Percentiles rank a stretch among this genome's conserved stretches.
Conservation (phyloP, 2,113 vertebrate species). For the Phyllopteryx taeniolatus region DNA sequence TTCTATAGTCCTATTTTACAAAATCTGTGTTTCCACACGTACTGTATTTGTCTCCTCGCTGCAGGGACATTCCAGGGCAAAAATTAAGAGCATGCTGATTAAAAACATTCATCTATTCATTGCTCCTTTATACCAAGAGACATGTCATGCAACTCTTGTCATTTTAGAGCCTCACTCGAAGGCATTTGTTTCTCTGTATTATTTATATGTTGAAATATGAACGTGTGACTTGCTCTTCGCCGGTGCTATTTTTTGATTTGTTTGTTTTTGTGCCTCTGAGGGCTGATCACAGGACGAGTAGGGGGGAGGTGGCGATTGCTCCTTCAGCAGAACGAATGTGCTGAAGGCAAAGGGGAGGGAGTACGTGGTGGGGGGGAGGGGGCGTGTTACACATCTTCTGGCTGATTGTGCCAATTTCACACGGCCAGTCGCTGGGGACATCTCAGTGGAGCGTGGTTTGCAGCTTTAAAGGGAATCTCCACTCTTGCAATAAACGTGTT, state of each 20-base stretch:
- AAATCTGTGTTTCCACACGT: slow-evolving; percentile 1
- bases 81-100: slow-evolving; percentile 36
- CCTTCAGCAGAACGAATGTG: slow-evolving; percentile 36
- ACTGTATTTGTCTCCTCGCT: slow-evolving; percentile 23
- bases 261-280: slow-evolving; percentile 42
- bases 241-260: slow-evolving; percentile 61
- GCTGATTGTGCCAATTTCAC: slow-evolving; percentile 44
- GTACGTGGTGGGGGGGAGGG: slow-evolving; percentile 5
- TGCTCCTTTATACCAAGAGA: slow-evolving; percentile 30
- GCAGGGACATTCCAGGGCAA: slow-evolving; percentile 32
- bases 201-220: slow-evolving; percentile 33
- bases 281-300: slow-evolving; percentile 40
- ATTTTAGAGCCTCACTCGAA: slow-evolving; percentile 17
- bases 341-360: slow-evolving; percentile 17
- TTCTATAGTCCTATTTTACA: background rate
- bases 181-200: slow-evolving; percentile 22
- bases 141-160: slow-evolving; percentile 28
- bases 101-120: slow-evolving; percentile 12
- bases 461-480: slow-evolving; percentile 40
- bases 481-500: slow-evolving; percentile 12
- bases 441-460: slow-evolving; percentile 25
- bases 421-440: slow-evolving; percentile 31
- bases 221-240: slow-evolving; percentile 30
- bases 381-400: slow-evolving; percentile 50
- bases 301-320: slow-evolving; percentile 40